phyloP scores from a whole-genome alignment of 2,888 invertebrate species.

The Opisthograptis luteolata region DNA sequence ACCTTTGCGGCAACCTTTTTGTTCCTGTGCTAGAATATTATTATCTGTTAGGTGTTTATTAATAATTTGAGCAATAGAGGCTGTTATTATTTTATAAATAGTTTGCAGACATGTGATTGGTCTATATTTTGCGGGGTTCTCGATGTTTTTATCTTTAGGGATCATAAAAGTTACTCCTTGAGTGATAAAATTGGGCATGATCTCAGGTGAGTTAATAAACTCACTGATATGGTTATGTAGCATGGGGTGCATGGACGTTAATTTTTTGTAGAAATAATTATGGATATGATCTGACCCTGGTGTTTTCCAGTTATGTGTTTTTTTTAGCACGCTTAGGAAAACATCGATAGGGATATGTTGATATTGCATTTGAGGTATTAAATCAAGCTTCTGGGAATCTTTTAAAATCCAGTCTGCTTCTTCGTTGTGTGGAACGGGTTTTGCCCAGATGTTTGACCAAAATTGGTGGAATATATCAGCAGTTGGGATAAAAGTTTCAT shows the following conservation, averaged over 20 bases:
- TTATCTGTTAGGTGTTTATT: neutral
- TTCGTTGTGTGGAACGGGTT: neutral
- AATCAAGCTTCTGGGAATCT: neutral
- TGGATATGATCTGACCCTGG: slow-evolving; percentile 11
- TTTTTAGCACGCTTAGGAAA: neutral
- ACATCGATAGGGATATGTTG: neutral
- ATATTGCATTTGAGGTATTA: neutral
- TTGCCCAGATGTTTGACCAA: no score
- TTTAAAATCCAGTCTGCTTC: neutral
- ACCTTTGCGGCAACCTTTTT: slow-evolving; percentile 2
- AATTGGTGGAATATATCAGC: neutral
- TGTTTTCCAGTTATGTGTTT: slow-evolving; percentile 7
- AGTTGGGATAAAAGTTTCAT: neutral
- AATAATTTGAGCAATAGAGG: neutral
- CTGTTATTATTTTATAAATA: neutral
- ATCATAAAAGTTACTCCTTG: neutral
- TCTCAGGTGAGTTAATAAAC: neutral
- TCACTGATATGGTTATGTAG: neutral
- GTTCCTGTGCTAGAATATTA: neutral
- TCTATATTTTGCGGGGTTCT: neutral
- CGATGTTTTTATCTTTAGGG: neutral
- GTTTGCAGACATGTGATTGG: slow-evolving; percentile 2
- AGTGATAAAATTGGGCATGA: neutral
- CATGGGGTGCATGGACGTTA: neutral
- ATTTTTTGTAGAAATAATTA: slow-evolving; percentile 1